These are phyloP conservation scores for Sitophilus oryzae DNA, from an alignment of 1,140 invertebrate species.

Conservation along the genomic window DNA sequence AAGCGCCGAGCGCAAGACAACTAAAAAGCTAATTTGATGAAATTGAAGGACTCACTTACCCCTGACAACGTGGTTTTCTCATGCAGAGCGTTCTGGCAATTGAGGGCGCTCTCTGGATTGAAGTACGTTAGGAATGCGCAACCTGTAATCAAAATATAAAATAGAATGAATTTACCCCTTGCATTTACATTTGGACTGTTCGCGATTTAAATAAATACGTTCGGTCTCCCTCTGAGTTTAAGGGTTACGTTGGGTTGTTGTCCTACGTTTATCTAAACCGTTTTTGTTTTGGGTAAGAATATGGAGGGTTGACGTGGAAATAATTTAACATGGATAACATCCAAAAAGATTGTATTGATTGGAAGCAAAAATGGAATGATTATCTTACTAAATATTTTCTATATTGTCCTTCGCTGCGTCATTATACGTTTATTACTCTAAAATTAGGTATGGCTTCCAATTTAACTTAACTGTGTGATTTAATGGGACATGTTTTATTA, in stretches of 20 bases:
- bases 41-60: slow-evolving; percentile 62
- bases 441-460: no score
- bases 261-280: background rate
- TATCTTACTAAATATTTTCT: no score
- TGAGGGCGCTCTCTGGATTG: slow-evolving; percentile 85
- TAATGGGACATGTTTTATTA: no score
- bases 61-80: slow-evolving; percentile 96
- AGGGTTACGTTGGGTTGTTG: background rate
- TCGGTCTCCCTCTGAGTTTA: background rate
- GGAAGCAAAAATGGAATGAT: no score
- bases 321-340: no score
- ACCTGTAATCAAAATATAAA: slow-evolving; percentile 59
- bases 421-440: no score
- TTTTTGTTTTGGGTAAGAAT: no score
- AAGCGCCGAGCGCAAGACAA: background rate
- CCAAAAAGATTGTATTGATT: no score
- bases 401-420: no score
- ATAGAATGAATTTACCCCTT: slow-evolving; percentile 10
- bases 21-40: slow-evolving; percentile 10
- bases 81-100: slow-evolving; percentile 87
- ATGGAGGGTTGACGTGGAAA: no score
- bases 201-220: background rate
- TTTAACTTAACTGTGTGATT: no score
- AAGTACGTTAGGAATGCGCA: slow-evolving; percentile 97
- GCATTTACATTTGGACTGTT: background rate